These are phyloP conservation scores for Centropus bengalensis DNA, from an alignment of 2,113 vertebrate genomes.

Conservation along the genomic window DNA sequence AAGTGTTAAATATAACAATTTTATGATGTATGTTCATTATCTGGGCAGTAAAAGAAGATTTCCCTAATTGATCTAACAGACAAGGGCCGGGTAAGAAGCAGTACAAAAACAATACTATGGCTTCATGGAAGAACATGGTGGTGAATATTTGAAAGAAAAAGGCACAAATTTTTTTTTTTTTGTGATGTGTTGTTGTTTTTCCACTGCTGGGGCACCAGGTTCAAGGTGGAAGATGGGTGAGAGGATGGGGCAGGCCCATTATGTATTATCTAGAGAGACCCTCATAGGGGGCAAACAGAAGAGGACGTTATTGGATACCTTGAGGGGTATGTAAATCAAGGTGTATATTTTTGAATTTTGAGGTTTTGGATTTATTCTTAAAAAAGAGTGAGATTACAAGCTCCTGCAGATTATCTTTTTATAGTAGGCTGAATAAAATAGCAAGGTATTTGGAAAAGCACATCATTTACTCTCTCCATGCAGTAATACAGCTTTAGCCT, in stretches of 20 bases:
- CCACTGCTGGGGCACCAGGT: not conserved
- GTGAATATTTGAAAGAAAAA: not conserved
- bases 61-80: not conserved
- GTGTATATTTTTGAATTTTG: not conserved
- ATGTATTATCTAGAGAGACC: fast-evolving
- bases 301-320: fast-evolving
- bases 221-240: not conserved
- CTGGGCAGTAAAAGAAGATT: not conserved
- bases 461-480: not conserved
- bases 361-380: not conserved
- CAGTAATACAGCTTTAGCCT: not conserved
- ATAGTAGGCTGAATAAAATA: not conserved
- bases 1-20: not conserved
- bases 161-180: not conserved
- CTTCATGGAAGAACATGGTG: not conserved
- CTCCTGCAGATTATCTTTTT: not conserved
- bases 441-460: not conserved
- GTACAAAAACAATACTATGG: fast-evolving
- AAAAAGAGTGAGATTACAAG: not conserved
- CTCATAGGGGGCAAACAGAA: not conserved
- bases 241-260: fast-evolving
- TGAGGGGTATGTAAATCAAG: not conserved
- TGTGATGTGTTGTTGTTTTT: not conserved
- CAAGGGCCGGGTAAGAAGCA: not conserved
- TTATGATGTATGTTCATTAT: not conserved